Percentiles rank a stretch among this genome's conserved stretches.
phyloP scores from a whole-genome alignment of 2,888 invertebrate genomes.

The Crioceris asparagi region DNA sequence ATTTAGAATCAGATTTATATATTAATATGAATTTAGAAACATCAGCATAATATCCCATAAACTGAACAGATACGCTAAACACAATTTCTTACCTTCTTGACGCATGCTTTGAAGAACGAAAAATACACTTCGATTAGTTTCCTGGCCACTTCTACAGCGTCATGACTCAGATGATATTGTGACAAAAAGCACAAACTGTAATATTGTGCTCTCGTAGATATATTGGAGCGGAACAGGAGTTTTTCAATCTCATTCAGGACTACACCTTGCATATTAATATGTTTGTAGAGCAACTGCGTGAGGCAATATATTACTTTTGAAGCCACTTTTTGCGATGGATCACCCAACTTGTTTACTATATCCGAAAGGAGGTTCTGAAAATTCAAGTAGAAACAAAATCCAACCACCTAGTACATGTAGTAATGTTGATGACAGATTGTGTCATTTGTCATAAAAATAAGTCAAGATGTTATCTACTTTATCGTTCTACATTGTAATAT shows the following conservation, averaged over 20 bases:
- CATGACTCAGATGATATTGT: slow-evolving; percentile 66
- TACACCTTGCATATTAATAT: slow-evolving; percentile 78
- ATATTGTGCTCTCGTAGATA: slow-evolving; percentile 78
- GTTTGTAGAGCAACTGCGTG: slow-evolving; percentile 67
- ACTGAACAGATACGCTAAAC: too few species aligned
- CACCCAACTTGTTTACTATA: slow-evolving; percentile 91
- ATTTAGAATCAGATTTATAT: neutral
- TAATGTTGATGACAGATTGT: too few species aligned
- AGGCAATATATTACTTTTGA: slow-evolving; percentile 81
- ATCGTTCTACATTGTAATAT: too few species aligned
- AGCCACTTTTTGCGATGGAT: slow-evolving; percentile 79
- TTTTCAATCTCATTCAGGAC: slow-evolving; percentile 84
- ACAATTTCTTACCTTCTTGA: slow-evolving; percentile 65
- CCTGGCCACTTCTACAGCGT: slow-evolving; percentile 66
- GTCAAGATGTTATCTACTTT: too few species aligned
- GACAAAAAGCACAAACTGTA: slow-evolving; percentile 88
- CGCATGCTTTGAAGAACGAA: slow-evolving; percentile 86
- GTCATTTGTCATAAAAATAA: too few species aligned
- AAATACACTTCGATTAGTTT: slow-evolving; percentile 87
- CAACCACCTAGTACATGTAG: too few species aligned
- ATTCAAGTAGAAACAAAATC: too few species aligned
- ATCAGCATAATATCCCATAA: too few species aligned
- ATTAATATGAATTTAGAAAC: slow-evolving; percentile 2
- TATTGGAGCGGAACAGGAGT: slow-evolving; percentile 73
- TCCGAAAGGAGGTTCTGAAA: slow-evolving; percentile 59